These are phyloP conservation scores for Lates calcarifer DNA, from an alignment of 2,113 vertebrate species.

Conservation along the genomic window DNA sequence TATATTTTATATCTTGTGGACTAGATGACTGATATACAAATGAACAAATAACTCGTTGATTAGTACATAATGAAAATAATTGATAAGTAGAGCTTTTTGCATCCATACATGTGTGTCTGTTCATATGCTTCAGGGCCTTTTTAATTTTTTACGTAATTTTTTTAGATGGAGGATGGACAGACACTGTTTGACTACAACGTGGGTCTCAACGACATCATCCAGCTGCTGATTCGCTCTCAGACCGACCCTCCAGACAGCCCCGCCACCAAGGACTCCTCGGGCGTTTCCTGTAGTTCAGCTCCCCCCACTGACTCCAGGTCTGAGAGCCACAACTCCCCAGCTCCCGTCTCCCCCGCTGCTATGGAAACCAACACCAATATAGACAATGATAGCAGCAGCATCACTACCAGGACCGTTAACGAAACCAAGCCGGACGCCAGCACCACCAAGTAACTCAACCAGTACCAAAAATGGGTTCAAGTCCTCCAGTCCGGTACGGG, in stretches of 20 bases:
- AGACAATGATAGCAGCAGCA: constrained; percentile 70
- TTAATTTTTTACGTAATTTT: neutral
- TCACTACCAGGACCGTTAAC: constrained; percentile 60
- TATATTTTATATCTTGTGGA: neutral
- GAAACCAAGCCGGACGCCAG: constrained; percentile 70
- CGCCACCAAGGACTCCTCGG: constrained; percentile 85
- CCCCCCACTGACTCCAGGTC: constrained; percentile 57
- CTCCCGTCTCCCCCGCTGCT: constrained; percentile 53
- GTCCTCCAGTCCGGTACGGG: constrained; percentile 77
- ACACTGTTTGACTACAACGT: constrained; percentile 98
- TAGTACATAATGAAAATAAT: neutral
- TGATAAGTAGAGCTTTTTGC: neutral
- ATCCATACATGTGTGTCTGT: neutral
- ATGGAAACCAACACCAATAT: constrained; percentile 65
- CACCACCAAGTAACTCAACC: constrained; percentile 60
- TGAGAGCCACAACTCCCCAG: constrained; percentile 65
- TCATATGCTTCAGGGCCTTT: constrained; percentile 23
- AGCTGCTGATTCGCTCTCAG: constrained; percentile 95
- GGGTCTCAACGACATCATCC: constrained; percentile 98
- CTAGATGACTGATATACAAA: neutral
- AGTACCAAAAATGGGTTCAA: constrained; percentile 89
- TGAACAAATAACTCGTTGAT: neutral
- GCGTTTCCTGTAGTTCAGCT: constrained; percentile 63
- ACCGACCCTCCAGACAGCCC: constrained; percentile 88
- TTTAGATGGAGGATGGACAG: constrained; percentile 97